Evolutionary conservation across 2,113 vertebrate genomes (phyloP).

Genomic region (Bubalus kerabau): DNA sequence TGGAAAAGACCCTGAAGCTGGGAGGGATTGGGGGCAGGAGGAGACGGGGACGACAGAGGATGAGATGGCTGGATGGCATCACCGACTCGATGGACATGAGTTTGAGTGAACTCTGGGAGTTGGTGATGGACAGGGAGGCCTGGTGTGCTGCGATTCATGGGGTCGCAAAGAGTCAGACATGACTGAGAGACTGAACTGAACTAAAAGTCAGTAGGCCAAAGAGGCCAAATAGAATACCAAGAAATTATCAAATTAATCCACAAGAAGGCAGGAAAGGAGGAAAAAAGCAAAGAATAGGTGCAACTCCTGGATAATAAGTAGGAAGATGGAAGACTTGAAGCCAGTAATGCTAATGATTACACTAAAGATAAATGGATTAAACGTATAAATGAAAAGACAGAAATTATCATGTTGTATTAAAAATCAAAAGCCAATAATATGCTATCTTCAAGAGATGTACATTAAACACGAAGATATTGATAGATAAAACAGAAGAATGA

Average conservation of each 20-base stretch:
- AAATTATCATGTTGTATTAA: not conserved
- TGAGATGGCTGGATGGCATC: too few species aligned
- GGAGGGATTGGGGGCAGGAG: too few species aligned
- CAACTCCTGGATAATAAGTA: not conserved
- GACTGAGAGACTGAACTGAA: too few species aligned
- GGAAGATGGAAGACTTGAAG: not conserved
- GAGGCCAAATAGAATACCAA: not conserved
- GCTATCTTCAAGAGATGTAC: not conserved
- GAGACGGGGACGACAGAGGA: too few species aligned
- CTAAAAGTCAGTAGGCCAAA: not conserved
- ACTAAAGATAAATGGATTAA: not conserved
- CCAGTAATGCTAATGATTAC: not conserved
- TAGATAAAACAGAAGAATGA: not conserved
- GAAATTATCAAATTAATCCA: not conserved
- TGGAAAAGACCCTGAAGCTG: too few species aligned
- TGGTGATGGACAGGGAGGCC: too few species aligned
- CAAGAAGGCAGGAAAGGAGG: not conserved
- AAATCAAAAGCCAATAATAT: not conserved
- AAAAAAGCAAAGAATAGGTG: not conserved
- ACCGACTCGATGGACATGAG: too few species aligned
- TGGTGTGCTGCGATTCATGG: too few species aligned
- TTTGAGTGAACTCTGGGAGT: too few species aligned
- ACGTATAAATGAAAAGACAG: not conserved
- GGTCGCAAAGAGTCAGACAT: rapidly evolving
- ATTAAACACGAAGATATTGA: not conserved